Evolutionary conservation across 2,888 invertebrate species (phyloP).

Genomic region (Flexamia atlantica): DNA sequence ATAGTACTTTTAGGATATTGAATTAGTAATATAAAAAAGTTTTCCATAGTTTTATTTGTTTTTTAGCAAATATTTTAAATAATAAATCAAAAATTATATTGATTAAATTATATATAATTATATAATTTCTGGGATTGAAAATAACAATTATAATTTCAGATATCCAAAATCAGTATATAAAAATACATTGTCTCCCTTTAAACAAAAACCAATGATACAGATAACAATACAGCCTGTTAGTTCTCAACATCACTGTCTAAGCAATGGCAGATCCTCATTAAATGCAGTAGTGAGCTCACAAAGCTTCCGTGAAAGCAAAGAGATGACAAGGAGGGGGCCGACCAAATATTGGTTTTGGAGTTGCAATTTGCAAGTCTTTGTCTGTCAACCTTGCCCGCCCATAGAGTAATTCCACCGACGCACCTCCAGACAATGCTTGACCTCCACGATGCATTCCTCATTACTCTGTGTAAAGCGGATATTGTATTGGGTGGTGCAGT

Average conservation of each 20-base stretch:
- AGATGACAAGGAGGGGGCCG: constrained; percentile 36
- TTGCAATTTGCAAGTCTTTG: constrained; percentile 42
- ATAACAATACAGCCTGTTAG: too few species aligned
- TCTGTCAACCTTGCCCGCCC: constrained; percentile 28
- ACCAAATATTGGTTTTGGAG: constrained; percentile 41
- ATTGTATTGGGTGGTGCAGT: not conserved
- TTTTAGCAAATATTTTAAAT: too few species aligned
- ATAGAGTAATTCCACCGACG: constrained; percentile 19
- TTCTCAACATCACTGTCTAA: not conserved
- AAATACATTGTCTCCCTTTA: too few species aligned
- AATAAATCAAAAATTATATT: too few species aligned
- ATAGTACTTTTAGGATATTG: too few species aligned
- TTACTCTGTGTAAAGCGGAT: not conserved
- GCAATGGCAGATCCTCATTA: not conserved
- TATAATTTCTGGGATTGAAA: too few species aligned
- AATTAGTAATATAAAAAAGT: too few species aligned
- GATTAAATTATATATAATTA: too few species aligned
- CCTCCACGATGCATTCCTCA: not conserved
- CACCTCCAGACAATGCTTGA: constrained; percentile 5
- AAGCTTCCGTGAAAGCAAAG: not conserved
- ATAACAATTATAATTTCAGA: too few species aligned
- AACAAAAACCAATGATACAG: too few species aligned
- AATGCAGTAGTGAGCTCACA: not conserved
- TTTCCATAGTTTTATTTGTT: too few species aligned
- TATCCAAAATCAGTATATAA: too few species aligned